phyloP scores from a whole-genome alignment of 2,888 invertebrate species.

The Drosophila algonquin region DNA sequence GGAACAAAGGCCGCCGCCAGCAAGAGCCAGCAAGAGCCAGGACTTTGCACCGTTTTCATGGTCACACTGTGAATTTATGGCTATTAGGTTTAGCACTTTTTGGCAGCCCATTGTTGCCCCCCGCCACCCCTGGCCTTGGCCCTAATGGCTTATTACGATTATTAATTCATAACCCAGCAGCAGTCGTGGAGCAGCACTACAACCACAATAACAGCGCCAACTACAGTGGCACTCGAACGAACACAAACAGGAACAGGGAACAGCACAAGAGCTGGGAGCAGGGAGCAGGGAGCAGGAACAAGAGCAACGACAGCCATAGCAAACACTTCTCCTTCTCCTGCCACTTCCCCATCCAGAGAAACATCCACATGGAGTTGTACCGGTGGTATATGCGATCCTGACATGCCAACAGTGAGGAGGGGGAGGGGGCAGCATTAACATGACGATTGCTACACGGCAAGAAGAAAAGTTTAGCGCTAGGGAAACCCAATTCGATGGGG shows the following conservation, averaged over 20 bases:
- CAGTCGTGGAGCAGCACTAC: conserved; percentile 10
- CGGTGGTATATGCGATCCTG: conserved; percentile 35
- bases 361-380: conserved; percentile 9
- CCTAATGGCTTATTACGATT: conserved; percentile 70
- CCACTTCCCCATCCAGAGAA: not conserved
- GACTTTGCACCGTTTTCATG: conserved; percentile 41
- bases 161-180: conserved; percentile 63
- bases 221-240: conserved; percentile 44
- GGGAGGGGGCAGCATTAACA: conserved; percentile 34
- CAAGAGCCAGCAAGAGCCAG: conserved; percentile 23
- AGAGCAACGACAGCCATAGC: conserved; percentile 22
- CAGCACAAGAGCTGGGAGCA: no score
- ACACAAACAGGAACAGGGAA: conserved; percentile 6
- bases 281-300: conserved; percentile 10
- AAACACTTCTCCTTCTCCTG: conserved; percentile 19
- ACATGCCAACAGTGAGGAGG: conserved; percentile 50
- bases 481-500: not conserved
- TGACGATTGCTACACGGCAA: conserved; percentile 36
- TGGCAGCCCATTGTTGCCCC: conserved; percentile 28
- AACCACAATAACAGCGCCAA: conserved; percentile 32
- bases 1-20: conserved; percentile 20
- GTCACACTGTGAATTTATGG: conserved; percentile 61
- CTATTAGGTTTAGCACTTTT: conserved; percentile 61
- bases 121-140: not conserved
- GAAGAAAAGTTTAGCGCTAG: not conserved